Percentiles rank a stretch among this genome's conserved stretches.
These are phyloP conservation scores for Oscheius sp. DNA, from an alignment of 2,888 invertebrate species.

Conservation along the genomic window DNA sequence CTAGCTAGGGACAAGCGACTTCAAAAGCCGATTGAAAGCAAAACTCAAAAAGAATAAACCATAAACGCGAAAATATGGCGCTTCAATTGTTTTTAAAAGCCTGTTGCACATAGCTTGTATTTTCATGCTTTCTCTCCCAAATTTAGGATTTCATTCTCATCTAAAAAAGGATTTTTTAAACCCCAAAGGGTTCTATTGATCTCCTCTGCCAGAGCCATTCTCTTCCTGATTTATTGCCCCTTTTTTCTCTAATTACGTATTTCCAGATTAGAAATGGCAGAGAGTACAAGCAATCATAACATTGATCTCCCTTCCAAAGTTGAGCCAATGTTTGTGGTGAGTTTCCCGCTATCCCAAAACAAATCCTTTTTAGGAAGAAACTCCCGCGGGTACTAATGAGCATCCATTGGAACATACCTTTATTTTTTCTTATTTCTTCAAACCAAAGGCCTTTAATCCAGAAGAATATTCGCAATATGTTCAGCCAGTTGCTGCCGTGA, in stretches of 20 bases:
- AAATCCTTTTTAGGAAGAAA: slow-evolving; percentile 19
- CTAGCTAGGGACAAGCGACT: too few species aligned
- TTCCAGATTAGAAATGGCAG: not conserved
- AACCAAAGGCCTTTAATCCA: slow-evolving; percentile 67
- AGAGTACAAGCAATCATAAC: not conserved
- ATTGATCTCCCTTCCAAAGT: slow-evolving; percentile 16
- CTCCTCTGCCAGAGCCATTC: too few species aligned
- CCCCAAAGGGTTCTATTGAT: too few species aligned
- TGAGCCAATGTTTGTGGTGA: slow-evolving; percentile 29
- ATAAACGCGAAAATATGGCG: too few species aligned
- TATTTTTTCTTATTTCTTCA: slow-evolving; percentile 65
- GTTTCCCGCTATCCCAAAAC: not conserved
- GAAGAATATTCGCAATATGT: slow-evolving; percentile 60
- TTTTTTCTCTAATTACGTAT: not conserved
- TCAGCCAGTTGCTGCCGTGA: slow-evolving; percentile 58
- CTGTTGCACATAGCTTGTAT: too few species aligned
- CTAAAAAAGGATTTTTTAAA: too few species aligned
- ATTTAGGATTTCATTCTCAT: too few species aligned
- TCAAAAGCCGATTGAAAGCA: too few species aligned
- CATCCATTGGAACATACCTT: slow-evolving; percentile 65
- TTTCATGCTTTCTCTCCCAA: too few species aligned
- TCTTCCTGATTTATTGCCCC: too few species aligned
- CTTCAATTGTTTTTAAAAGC: too few species aligned
- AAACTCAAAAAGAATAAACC: too few species aligned
- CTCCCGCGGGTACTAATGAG: slow-evolving; percentile 37